phyloP scores from a whole-genome alignment of 2,888 invertebrate genomes.

The Watsonalla cultraria region DNA sequence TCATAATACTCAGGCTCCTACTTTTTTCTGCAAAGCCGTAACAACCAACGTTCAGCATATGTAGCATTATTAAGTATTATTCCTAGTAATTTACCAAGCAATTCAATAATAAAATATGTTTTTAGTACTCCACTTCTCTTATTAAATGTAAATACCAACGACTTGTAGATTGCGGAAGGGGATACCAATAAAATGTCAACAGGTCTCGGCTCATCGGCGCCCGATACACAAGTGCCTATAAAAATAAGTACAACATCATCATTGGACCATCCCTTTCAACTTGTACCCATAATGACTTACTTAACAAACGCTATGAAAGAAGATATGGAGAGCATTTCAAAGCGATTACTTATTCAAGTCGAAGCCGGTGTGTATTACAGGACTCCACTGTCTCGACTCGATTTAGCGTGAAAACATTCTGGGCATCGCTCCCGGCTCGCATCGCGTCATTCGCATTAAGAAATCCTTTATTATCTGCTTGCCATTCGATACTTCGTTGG shows the following conservation, averaged over 20 bases:
- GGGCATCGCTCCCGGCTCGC: constrained; percentile 51
- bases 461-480: constrained; percentile 61
- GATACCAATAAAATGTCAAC: not conserved
- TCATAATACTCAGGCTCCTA: too few species aligned
- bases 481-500: constrained; percentile 59
- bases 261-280: not conserved
- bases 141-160: not conserved
- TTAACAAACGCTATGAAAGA: constrained; percentile 21
- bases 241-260: not conserved
- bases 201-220: not conserved
- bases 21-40: too few species aligned
- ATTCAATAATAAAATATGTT: too few species aligned
- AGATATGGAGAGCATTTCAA: constrained; percentile 45
- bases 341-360: constrained; percentile 44
- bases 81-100: too few species aligned
- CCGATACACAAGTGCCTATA: not conserved
- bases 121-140: too few species aligned
- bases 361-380: constrained; percentile 57
- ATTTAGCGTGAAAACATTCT: constrained; percentile 72
- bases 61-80: too few species aligned
- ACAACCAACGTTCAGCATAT: too few species aligned
- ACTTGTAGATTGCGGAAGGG: not conserved
- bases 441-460: constrained; percentile 65
- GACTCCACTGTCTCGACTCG: constrained; percentile 56
- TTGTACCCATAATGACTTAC: not conserved